Base-by-base conservation (phyloP, 2,888 invertebrate species). In the Helobdella robusta region DNA sequence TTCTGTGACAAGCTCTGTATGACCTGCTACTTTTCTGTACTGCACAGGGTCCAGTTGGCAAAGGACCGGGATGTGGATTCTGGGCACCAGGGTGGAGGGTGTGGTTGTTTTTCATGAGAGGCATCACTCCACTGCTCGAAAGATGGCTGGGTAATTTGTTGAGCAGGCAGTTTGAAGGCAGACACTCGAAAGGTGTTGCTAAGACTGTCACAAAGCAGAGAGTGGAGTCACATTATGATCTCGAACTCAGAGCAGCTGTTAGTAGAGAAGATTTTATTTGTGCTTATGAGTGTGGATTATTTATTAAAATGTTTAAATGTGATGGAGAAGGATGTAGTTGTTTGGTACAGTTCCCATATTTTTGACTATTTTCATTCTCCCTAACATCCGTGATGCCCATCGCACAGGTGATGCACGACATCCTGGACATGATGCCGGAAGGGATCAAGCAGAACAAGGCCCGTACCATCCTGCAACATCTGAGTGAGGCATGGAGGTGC, bases 341-440 rank as follows among this genome's bases (percentile, higher is more conserved):
- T n/a, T n/a, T n/a, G n/a, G n/a, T n/a, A n/a, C n/a, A n/a, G n/a
- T n/a, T n/a, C n/a, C n/a, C n/a, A n/a, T n/a, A n/a, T n/a, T n/a
- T n/a, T n/a, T n/a, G n/a, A n/a, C n/a, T n/a, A n/a, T n/a, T n/a
- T n/a, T n/a, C n/a, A n/a, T n/a, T n/a, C n/a, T n/a, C n/a, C n/a
- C n/a, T n/a, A n/a, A n/a, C n/a, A n/a, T n/a, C n/a, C n/a, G n/a
- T n/a, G n/a, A n/a, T n/a, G n/a, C n/a, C n/a, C n/a, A n/a, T n/a
- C 25, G 6, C 64, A 5, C 68, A 77, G 75, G 82, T 85, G 23
- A 86, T 86, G 86, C 86, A 86, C 75, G 98, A 99, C 77, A 99
- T 99, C 71, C 88, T 99, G n/a, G 98, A 99, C 76, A 99, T 99
- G 98, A 99, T 99, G 98, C 98, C 98, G 0, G 98, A 98, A 81